Base-by-base conservation (phyloP, 64 coral and sea anemone genomes). In the Acropora tenuis region DNA sequence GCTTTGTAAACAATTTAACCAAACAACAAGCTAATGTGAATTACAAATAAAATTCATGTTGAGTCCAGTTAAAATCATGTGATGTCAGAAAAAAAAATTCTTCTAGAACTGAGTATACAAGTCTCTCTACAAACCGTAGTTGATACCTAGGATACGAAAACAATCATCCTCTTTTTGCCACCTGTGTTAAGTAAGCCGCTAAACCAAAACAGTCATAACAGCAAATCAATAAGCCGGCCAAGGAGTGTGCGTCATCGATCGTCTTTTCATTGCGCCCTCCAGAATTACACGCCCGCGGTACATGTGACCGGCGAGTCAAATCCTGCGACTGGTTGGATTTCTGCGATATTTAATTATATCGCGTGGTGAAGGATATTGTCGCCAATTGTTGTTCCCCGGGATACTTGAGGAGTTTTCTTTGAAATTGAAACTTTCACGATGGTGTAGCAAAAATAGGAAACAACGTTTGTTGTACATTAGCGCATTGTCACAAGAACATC, bases 351-450 rank as follows among this genome's bases (percentile, higher is more conserved):
- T 69, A 48, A 84, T 84, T 84, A 69, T 8, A 12, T 7, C 15
- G 6, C 41, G 13, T 5, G 10, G 61, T 67, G 11, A 19, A 20
- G 61, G 40, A 69, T 18, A 78, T 84, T 84, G 65, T 48, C 42
- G 44, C 61, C 18, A 68, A 69, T 58, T 67, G 61, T 84, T 84
- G 61, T 84, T 84, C 82, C 82, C 63, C 43, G 82, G 80, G 80
- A 61, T 83, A 83, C 80, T 45, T 1, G 67, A 59, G 80, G 43
- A 69, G 18, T 84, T 49, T 71, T 11, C 43, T 69, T 69, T 48
- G 15, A 69, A 49, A 84, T 84, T 69, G 71, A 47, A 84, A 68
- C 49, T 50, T 84, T 43, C 82, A 49, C 19, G 44, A 84, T 84
- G 82, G 63, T 65, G 82, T 84, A 84, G 46, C 17, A 48, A 43